Base-by-base conservation (phyloP, 2,888 invertebrate species). In the Phyto melanocephala region DNA sequence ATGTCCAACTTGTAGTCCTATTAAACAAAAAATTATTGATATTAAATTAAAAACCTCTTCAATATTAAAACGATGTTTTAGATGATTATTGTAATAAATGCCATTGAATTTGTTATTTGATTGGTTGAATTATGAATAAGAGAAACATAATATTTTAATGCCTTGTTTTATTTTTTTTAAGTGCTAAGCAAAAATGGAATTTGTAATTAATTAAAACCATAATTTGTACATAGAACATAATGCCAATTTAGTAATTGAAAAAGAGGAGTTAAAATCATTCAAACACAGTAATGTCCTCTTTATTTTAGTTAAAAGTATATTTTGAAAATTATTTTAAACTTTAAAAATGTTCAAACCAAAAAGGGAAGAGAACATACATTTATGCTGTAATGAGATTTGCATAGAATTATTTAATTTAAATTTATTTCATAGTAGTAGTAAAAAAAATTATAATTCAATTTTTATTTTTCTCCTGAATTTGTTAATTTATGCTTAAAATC, bases 1-100 rank as follows among this genome's bases (percentile, higher is more conserved):
- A 91, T 98, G 97, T 88, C 97, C 96, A 35, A 95, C 96, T 92
- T 96, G 96, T 82, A 96, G 92, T 87, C 96, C 97, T 97, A 90
- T 42, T 86, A 47, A 40, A 33, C 24, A 8, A 40, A 52, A 52
- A 15, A 15, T 8, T 56, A 11, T 2, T 42, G 17, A 42, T 54
- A 22, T 54, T n/a, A 40, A 45, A 77, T 13, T 24, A 22, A 13
- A 22, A 33, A 33, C 1, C 0, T 40, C 11, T 42, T 22, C 6
- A 13, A 62, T 52, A 22, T 4, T 56, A 2, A 45, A 56, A 45
- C 28, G n/a, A 42, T 42, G 1, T 67, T 47, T 70, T 24, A 35
- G 40, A 58, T 81, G 79, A 67, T 65, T 37, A 54, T 70, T 56
- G 65, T 75, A 42, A 47, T n/a, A 82, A 79, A 82, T 82, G 79